phyloP scores from a whole-genome alignment of 1,140 invertebrate genomes.

The Stratiolaelaps scimitus region DNA sequence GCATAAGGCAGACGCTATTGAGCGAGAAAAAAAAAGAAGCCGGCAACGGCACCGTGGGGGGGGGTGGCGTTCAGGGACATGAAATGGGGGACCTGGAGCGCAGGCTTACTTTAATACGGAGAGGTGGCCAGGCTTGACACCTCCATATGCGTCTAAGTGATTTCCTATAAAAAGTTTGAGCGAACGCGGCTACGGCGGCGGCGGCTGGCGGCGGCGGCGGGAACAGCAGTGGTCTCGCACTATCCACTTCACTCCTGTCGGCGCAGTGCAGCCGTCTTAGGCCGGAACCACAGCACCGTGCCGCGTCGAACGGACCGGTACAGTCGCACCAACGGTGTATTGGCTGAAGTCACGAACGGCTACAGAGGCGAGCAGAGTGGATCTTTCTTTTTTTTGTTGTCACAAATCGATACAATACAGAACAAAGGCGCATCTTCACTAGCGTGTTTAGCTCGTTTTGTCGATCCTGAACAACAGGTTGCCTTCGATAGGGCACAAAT shows the following conservation, averaged over 20 bases:
- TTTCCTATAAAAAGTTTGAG: constrained; percentile 29
- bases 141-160: constrained; percentile 27
- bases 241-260: constrained; percentile 1
- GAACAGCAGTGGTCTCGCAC: constrained; percentile 25
- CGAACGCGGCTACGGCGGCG: not conserved
- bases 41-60: not conserved
- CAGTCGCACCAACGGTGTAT: no score
- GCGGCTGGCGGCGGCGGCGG: not conserved
- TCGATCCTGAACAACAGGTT: no score
- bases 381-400: no score
- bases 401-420: no score
- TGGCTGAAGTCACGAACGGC: no score
- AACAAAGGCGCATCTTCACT: no score
- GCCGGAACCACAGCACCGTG: not conserved
- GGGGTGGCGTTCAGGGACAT: constrained; percentile 1
- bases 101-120: constrained; percentile 11
- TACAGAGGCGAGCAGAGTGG: no score
- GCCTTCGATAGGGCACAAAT: no score
- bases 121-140: constrained; percentile 17
- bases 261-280: not conserved
- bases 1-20: not conserved
- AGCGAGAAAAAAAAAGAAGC: not conserved
- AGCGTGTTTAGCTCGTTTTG: no score
- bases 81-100: not conserved
- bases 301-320: not conserved